Percentiles rank a stretch among this genome's conserved stretches.
phyloP scores from a whole-genome alignment of 1,140 invertebrate genomes.

The Drosophila mojavensis region DNA sequence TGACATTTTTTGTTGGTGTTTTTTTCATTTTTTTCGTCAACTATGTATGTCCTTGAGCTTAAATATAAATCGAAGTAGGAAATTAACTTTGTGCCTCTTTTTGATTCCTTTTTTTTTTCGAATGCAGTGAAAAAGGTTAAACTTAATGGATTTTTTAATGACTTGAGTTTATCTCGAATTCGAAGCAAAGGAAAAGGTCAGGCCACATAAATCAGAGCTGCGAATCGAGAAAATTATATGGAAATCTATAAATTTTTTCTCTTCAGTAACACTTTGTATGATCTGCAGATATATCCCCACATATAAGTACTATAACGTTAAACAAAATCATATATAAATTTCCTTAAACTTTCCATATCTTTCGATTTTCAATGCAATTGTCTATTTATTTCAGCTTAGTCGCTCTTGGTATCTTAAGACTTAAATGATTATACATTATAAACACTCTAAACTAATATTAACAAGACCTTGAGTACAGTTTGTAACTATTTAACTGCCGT shows the following conservation, averaged over 20 bases:
- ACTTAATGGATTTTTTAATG: constrained; percentile 21
- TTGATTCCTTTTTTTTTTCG: background rate
- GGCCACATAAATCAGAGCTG: background rate
- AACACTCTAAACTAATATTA: constrained; percentile 48
- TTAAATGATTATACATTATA: constrained; percentile 40
- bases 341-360: background rate
- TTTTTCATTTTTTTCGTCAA: constrained; percentile 9
- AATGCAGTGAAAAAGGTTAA: constrained; percentile 16
- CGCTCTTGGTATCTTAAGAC: constrained; percentile 7
- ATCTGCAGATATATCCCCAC: too few species aligned
- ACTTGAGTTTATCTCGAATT: constrained; percentile 6
- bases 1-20: constrained; percentile 20
- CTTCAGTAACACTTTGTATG: background rate
- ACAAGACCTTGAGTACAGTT: constrained; percentile 40
- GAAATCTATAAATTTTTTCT: background rate
- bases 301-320: too few species aligned
- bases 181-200: background rate
- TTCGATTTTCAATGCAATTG: background rate
- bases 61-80: constrained; percentile 45
- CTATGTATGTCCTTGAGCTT: constrained; percentile 5
- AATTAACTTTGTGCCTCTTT: constrained; percentile 36
- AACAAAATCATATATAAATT: background rate
- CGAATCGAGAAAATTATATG: background rate
- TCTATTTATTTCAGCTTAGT: constrained; percentile 17
- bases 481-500: constrained; percentile 31